A percentile compares a stretch with the other conserved stretches of the same genome.
Conservation (phyloP, 1,140 invertebrate species). For the Leptopilina clavipes region DNA sequence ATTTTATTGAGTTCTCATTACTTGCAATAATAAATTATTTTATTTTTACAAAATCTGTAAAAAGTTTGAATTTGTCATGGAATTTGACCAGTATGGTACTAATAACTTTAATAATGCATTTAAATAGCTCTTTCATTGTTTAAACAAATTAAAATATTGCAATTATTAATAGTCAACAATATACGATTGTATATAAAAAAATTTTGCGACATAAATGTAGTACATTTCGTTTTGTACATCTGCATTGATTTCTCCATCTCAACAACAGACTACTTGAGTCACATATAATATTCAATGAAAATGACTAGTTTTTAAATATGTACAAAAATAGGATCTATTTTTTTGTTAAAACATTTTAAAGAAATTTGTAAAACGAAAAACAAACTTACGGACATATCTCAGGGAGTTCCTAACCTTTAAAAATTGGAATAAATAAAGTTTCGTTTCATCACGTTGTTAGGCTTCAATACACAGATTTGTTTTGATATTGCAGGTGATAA, state of each 20-base stretch:
- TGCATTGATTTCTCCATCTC: background rate
- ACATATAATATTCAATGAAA: background rate
- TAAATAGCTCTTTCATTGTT: background rate
- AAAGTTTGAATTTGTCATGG: too few relatives aligned
- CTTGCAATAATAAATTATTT: too few relatives aligned
- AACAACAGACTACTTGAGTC: background rate
- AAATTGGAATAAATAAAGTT: background rate
- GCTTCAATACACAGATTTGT: background rate
- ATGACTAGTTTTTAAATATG: background rate
- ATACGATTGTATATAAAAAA: too few relatives aligned
- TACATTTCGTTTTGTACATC: background rate
- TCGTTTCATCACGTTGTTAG: background rate
- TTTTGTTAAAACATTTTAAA: background rate
- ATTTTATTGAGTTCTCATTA: too few relatives aligned
- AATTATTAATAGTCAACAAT: too few relatives aligned
- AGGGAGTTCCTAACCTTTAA: background rate
- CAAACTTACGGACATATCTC: background rate
- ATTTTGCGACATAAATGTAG: too few relatives aligned
- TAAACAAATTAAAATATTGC: background rate
- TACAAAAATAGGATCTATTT: too few relatives aligned
- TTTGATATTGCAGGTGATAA: slow-evolving; percentile 1
- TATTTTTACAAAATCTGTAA: too few relatives aligned
- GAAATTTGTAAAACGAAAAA: background rate
- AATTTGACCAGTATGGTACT: too few relatives aligned
- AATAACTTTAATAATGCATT: too few relatives aligned